phyloP scores from a whole-genome alignment of 1,140 invertebrate species.

The Vanessa tameamea region DNA sequence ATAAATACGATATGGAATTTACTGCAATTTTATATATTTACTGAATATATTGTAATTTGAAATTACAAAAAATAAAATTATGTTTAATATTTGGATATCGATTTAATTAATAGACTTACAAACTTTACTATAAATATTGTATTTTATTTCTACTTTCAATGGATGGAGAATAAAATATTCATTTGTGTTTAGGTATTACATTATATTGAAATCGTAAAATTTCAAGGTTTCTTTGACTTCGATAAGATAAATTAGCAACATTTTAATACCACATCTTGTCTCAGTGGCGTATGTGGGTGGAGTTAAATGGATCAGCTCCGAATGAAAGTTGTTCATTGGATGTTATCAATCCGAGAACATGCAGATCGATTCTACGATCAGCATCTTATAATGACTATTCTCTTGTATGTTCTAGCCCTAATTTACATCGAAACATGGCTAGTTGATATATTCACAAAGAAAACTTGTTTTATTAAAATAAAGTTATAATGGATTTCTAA shows the following conservation, averaged over 20 bases:
- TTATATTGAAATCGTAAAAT: not conserved
- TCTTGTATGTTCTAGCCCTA: conserved; percentile 35
- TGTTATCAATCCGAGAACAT: conserved; percentile 72
- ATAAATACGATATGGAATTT: not conserved
- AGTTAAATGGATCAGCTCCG: conserved; percentile 63
- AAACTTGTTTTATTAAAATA: conserved; percentile 8
- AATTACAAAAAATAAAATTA: too few species aligned
- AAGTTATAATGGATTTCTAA: not conserved
- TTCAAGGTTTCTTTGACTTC: not conserved
- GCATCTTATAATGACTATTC: conserved; percentile 49
- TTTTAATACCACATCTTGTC: conserved; percentile 49
- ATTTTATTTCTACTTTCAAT: too few species aligned
- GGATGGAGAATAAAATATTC: too few species aligned
- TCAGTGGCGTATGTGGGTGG: conserved; percentile 66
- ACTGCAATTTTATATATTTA: not conserved
- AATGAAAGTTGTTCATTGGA: conserved; percentile 77
- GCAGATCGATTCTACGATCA: conserved; percentile 55
- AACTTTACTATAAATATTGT: too few species aligned
- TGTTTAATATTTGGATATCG: too few species aligned
- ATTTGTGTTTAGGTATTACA: too few species aligned
- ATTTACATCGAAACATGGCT: conserved; percentile 39
- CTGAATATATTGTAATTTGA: too few species aligned
- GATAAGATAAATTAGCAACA: conserved; percentile 40
- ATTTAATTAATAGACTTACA: too few species aligned
- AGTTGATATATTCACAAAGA: conserved; percentile 32